These are phyloP conservation scores for Diploptera punctata DNA, from an alignment of 2,888 invertebrate species.

Conservation along the genomic window DNA sequence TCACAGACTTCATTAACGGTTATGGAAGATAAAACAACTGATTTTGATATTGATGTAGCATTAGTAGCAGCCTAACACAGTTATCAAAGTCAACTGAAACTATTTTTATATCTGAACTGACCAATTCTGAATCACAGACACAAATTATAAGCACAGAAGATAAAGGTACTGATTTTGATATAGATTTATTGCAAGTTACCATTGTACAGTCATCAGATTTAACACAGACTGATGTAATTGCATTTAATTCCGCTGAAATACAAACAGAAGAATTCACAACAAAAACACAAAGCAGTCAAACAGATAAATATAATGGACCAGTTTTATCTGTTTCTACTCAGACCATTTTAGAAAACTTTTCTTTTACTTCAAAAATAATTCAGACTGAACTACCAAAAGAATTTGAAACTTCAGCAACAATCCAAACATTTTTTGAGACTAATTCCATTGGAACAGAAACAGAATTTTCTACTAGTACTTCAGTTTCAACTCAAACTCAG, in stretches of 20 bases:
- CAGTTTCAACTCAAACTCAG: conserved; percentile 13
- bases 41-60: background rate
- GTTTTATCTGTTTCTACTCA: conserved; percentile 2
- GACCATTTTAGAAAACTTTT: background rate
- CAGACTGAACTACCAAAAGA: background rate
- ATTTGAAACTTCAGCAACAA: background rate
- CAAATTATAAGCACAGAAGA: background rate
- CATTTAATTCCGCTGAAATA: conserved; percentile 26
- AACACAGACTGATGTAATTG: background rate
- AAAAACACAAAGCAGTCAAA: background rate
- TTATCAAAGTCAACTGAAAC: background rate
- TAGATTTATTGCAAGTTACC: background rate
- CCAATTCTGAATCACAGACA: background rate
- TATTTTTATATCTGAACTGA: background rate
- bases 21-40: background rate
- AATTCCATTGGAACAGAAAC: background rate
- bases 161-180: background rate
- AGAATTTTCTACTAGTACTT: background rate
- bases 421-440: background rate
- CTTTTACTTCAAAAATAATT: background rate
- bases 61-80: background rate
- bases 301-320: conserved; percentile 5
- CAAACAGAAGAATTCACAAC: conserved; percentile 36
- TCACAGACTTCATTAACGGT: background rate
- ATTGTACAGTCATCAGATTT: background rate